A percentile compares a stretch with the other conserved stretches of the same genome.
These are phyloP conservation scores for Pandemis cinnamomeana DNA, from an alignment of 2,888 invertebrate genomes.

Conservation along the genomic window DNA sequence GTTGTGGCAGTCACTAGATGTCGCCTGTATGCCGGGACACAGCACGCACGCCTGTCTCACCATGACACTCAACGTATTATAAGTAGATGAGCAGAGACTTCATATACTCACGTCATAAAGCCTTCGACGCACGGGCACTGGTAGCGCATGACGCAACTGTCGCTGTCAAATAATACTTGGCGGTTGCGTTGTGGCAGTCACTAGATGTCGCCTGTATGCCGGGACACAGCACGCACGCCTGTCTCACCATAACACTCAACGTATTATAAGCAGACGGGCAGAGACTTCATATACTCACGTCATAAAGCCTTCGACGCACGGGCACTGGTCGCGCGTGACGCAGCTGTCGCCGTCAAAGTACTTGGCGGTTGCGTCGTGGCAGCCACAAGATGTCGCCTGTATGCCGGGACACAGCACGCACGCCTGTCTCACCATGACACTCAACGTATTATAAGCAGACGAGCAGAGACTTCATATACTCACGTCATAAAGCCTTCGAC, in stretches of 20 bases:
- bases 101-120: not conserved
- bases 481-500: conserved; percentile 76
- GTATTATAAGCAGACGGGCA: too few species aligned
- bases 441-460: too few species aligned
- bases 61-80: too few species aligned
- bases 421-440: too few species aligned
- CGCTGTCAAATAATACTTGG: conserved; percentile 89
- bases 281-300: too few species aligned
- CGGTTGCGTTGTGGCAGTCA: conserved; percentile 79
- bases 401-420: conserved; percentile 86
- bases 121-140: conserved; percentile 92
- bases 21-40: conserved; percentile 82
- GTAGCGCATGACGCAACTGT: conserved; percentile 87
- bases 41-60: conserved; percentile 76
- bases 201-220: conserved; percentile 68
- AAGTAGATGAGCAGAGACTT: too few species aligned
- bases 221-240: conserved; percentile 83
- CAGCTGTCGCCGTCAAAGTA: conserved; percentile 92
- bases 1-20: conserved; percentile 77
- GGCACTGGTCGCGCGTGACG: conserved; percentile 89
- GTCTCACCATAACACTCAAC: too few species aligned
- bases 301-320: conserved; percentile 86
- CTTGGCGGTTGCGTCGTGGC: conserved; percentile 74
- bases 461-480: too few species aligned
- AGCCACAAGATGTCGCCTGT: conserved; percentile 61